Evolutionary conservation across 2,113 vertebrate species (phyloP), one percentile per base, ranked within the genome.

Genomic region (Lepus timidus): DNA sequence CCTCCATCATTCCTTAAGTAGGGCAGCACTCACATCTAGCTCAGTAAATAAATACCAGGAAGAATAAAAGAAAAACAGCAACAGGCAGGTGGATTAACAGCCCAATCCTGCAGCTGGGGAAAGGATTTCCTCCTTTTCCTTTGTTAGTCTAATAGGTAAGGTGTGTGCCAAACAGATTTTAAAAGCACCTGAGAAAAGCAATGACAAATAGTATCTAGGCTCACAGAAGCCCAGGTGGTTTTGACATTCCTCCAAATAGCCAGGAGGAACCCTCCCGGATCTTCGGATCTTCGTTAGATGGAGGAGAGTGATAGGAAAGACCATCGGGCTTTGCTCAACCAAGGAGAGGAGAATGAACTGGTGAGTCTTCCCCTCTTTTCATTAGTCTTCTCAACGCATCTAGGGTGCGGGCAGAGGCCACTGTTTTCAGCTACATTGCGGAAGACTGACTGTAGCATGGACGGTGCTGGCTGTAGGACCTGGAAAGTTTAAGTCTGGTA

Each of bases 311-410:
- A 44, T 6, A 71, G 73, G 80, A 91, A 93, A 27, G 88, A 93
- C 25, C 98, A 97, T 3, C 88, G 19, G 78, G 94, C 78, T 76
- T 76, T 98, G 91, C 98, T 98, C 86, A 98, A 97, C 67, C 78
- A 95, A 58, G 97, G 93, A 80, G 97, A 98, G 51, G 98, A 98
- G 75, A 97, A 98, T 12, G 98, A 98, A 62, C 87, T 98, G 98
- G 98, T 98, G 97, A 97, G 97, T 90, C 7, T 76, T 27, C 13
- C 39, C 36, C 71, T 58, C 36, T 82, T 33, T 62, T 44, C 0
- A 0, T 10, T 80, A 67, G 8, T 85, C 52, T 81, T 65, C 73
- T 64, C 49, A 44, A 31, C 51, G 16, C 27, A 4, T 3, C 27
- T 16, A 22, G 39, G 55, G 25, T 81, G 10, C 74, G 70, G 58